Base-by-base conservation (phyloP, 2,888 invertebrate genomes). In the Bombylius discolor region DNA sequence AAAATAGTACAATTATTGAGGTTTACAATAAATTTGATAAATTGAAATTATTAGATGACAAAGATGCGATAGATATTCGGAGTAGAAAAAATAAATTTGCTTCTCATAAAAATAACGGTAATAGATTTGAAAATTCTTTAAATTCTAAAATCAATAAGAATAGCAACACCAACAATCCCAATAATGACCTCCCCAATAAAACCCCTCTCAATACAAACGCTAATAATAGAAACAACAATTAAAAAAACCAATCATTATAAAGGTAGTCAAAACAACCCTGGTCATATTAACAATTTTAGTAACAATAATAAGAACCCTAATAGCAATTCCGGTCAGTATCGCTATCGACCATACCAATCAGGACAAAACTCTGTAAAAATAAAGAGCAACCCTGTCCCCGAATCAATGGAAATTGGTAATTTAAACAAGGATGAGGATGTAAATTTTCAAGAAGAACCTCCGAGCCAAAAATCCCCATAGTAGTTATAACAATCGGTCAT, bases 381-480 rank as follows among this genome's bases (percentile, higher is more conserved):
- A 6, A 53, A 32, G 12, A 53, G n/a, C 13, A 49, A 32, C 42
- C 11, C 49, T 49, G 32, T 23, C 23, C 23, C 23, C 23, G 54
- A 51, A n/a, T 47, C 51, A 45, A 55, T 47, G 55, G 50, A 55
- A 36, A 55, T 49, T 23, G 45, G 45, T 45, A 54, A 45, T 34
- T 14, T 53, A 32, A 39, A 53, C n/a, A 32, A 33, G 12, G 14
- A 45, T 14, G 33, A 33, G 33, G 54, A 51, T 5, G 55, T 55
- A 55, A 55, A 55, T 55, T 55, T 55, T 55, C 54, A 55, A 47
- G 33, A 34, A 48, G 34, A 50, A 39, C 55, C 49, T 55, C 55
- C 23, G 23, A 23, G 3, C 23, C 23, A 23, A 23, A 23, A 2
- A 23, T 50, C 4, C 54, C 54, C 5, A 54, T 54, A 49, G 33